phyloP scores from a whole-genome alignment of 1,140 invertebrate species.

The Drosophila neocordata region DNA sequence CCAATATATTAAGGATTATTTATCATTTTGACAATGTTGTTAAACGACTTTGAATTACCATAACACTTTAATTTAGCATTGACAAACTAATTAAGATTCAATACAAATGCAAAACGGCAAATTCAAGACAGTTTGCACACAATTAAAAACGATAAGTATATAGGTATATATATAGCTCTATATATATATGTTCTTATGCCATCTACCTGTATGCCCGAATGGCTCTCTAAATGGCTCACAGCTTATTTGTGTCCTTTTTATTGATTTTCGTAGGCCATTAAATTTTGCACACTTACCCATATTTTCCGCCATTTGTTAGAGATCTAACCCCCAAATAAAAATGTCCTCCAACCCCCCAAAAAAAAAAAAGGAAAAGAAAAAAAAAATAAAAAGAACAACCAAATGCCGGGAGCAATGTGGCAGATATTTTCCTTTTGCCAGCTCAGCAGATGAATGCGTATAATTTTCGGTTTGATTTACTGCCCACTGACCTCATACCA shows the following conservation, averaged over 20 bases:
- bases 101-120: conserved; percentile 9
- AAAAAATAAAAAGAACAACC: neutral
- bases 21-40: conserved; percentile 13
- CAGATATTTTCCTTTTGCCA: conserved; percentile 77
- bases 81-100: conserved; percentile 31
- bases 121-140: conserved; percentile 34
- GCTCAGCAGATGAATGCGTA: conserved; percentile 82
- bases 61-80: conserved; percentile 31
- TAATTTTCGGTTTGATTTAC: conserved; percentile 82
- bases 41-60: conserved; percentile 28
- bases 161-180: conserved; percentile 19
- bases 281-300: conserved; percentile 80
- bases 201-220: conserved; percentile 6
- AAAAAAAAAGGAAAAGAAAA: neutral
- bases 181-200: conserved; percentile 5
- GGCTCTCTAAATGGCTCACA: conserved; percentile 17
- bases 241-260: conserved; percentile 60
- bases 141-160: conserved; percentile 31
- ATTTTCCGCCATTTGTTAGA: conserved; percentile 73
- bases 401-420: conserved; percentile 60
- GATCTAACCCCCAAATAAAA: conserved; percentile 34
- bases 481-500: conserved; percentile 63
- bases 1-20: neutral
- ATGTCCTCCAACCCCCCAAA: conserved; percentile 3
- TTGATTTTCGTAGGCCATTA: conserved; percentile 78